Percentiles rank a stretch among this genome's conserved stretches.
Evolutionary conservation across 2,113 vertebrate species (phyloP).

Genomic region (Rhinopomastus cyanomelas): DNA sequence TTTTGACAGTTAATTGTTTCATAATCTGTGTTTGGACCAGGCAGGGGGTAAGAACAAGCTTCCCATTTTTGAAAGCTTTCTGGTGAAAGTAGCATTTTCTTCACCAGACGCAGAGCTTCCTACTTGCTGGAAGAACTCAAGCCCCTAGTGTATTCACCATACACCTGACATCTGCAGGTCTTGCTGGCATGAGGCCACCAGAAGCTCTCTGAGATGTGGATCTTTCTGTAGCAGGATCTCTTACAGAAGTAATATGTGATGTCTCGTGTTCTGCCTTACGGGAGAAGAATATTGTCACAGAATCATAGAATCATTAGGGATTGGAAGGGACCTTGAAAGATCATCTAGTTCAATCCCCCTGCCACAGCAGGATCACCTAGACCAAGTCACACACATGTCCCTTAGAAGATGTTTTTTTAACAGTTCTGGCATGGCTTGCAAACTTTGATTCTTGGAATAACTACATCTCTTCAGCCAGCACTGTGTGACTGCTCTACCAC

Average conservation of each 20-base stretch:
- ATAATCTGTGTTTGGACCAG: neutral
- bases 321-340: too few relatives aligned
- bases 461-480: neutral
- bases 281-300: rapidly evolving
- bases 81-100: neutral
- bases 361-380: too few relatives aligned
- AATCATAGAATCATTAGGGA: too few relatives aligned
- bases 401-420: neutral
- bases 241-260: neutral
- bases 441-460: neutral
- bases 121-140: neutral
- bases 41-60: neutral
- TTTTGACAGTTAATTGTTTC: neutral
- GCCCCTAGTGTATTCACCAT: neutral
- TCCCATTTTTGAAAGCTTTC: neutral
- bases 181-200: neutral
- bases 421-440: neutral
- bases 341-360: too few relatives aligned
- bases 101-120: neutral
- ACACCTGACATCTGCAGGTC: neutral
- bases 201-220: neutral
- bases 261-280: neutral
- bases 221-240: neutral
- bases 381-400: too few relatives aligned
- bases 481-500: neutral